These are phyloP conservation scores for Lanius ludovicianus DNA, from an alignment of 2,113 vertebrate species.

Conservation along the genomic window DNA sequence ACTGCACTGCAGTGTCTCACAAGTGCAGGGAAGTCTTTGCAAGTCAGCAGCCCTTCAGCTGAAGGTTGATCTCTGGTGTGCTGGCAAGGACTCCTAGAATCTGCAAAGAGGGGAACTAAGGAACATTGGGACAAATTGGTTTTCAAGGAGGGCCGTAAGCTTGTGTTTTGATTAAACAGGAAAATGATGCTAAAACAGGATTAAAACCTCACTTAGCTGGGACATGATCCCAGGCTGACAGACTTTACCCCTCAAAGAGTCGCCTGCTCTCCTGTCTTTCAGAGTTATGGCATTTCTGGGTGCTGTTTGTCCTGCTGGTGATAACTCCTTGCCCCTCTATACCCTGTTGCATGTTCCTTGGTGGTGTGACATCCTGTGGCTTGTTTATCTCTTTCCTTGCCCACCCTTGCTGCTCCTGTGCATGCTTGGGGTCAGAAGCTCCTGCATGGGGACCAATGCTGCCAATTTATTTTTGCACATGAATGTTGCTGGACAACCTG, in stretches of 20 bases:
- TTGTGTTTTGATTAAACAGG: slow-evolving; percentile 2
- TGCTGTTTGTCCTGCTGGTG: slow-evolving; percentile 74
- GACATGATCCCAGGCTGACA: neutral
- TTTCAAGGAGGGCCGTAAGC: neutral
- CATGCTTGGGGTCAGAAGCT: slow-evolving; percentile 14
- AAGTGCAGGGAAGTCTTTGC: slow-evolving; percentile 6
- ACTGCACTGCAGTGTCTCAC: slow-evolving; percentile 30
- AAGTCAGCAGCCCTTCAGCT: slow-evolving; percentile 21
- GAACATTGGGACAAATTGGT: neutral
- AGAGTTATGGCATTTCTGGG: slow-evolving; percentile 78
- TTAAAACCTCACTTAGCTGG: neutral
- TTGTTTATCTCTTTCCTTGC: neutral
- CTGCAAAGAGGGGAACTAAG: neutral
- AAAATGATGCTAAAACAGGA: slow-evolving; percentile 18
- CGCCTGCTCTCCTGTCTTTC: slow-evolving; percentile 64
- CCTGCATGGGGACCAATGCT: slow-evolving; percentile 42
- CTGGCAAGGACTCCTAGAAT: slow-evolving; percentile 1
- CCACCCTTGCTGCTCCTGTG: slow-evolving; percentile 19
- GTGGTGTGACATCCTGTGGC: neutral
- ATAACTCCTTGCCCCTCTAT: slow-evolving; percentile 11
- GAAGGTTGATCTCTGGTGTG: neutral
- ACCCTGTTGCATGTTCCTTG: slow-evolving; percentile 22
- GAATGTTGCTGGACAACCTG: neutral
- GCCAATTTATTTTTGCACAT: slow-evolving; percentile 39
- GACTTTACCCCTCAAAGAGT: slow-evolving; percentile 30